Evolutionary conservation across 2,113 vertebrate genomes (phyloP).

Genomic region (Zonotrichia leucophrys): DNA sequence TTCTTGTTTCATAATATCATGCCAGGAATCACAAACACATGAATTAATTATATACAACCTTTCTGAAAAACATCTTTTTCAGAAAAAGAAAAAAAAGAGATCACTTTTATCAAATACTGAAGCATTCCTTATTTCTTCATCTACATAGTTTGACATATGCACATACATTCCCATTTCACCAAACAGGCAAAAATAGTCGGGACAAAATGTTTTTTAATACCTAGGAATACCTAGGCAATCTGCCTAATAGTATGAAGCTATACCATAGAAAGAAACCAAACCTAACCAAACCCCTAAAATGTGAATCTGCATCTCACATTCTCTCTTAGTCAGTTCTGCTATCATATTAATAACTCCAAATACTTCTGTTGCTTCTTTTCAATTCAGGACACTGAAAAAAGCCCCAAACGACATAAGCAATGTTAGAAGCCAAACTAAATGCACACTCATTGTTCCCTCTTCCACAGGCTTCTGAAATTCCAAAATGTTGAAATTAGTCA

Average conservation of each 20-base stretch:
- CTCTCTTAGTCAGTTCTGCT: not conserved
- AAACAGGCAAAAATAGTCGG: not conserved
- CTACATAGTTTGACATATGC: not conserved
- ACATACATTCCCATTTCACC: not conserved
- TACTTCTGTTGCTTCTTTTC: not conserved
- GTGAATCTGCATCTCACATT: not conserved
- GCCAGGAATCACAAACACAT: not conserved
- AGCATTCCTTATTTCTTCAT: not conserved
- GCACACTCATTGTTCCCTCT: not conserved
- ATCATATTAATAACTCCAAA: not conserved
- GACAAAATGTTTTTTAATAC: not conserved
- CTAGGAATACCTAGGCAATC: not conserved
- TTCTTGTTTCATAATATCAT: not conserved
- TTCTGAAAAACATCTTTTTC: not conserved
- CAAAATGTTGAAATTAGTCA: not conserved
- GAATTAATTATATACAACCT: not conserved
- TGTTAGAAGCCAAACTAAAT: not conserved
- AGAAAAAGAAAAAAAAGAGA: not conserved
- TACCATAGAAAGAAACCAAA: not conserved
- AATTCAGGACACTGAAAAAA: not conserved
- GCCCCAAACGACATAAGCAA: rapidly evolving
- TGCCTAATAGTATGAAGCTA: not conserved
- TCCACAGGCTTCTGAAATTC: not conserved
- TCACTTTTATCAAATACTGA: not conserved
- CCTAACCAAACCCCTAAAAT: not conserved